A percentile compares a stretch with the other conserved stretches of the same genome.
Conservation (phyloP, 2,797 vertebrate genomes). For the Erpetoichthys calabaricus region DNA sequence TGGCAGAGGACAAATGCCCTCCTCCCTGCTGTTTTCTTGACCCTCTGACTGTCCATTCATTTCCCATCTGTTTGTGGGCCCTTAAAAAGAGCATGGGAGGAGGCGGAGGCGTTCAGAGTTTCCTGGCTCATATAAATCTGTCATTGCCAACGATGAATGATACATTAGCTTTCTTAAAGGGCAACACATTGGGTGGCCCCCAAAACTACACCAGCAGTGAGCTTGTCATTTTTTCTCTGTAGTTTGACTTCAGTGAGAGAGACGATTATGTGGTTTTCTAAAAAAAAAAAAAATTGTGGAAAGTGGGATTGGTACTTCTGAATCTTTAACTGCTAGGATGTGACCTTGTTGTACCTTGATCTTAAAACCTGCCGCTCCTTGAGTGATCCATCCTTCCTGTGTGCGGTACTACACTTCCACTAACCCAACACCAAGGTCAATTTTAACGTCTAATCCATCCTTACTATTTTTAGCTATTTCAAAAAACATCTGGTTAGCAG, state of each 20-base stretch:
- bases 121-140: slow-evolving; percentile 54
- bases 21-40: slow-evolving; percentile 51
- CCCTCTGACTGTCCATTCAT: slow-evolving; percentile 52
- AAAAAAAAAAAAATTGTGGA: not conserved
- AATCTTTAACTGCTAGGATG: too few species aligned
- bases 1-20: slow-evolving; percentile 36
- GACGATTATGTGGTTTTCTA: not conserved
- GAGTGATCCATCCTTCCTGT: too few species aligned
- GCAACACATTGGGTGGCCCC: slow-evolving; percentile 7
- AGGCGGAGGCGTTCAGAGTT: too few species aligned
- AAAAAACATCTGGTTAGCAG: too few species aligned
- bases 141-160: slow-evolving; percentile 47
- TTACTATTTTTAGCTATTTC: too few species aligned
- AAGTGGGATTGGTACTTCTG: not conserved
- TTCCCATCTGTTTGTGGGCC: slow-evolving; percentile 55
- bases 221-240: slow-evolving; percentile 38
- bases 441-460: too few species aligned
- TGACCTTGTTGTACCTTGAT: too few species aligned
- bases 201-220: slow-evolving; percentile 35
- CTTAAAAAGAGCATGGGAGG: slow-evolving; percentile 44
- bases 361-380: too few species aligned
- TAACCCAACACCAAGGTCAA: too few species aligned
- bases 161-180: slow-evolving; percentile 30
- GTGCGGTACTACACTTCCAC: too few species aligned
- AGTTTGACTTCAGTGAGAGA: not conserved